Percentiles rank a stretch among this genome's conserved stretches.
Evolutionary conservation across 2,797 vertebrate species (phyloP).

Genomic region (Cichlasoma orientale): DNA sequence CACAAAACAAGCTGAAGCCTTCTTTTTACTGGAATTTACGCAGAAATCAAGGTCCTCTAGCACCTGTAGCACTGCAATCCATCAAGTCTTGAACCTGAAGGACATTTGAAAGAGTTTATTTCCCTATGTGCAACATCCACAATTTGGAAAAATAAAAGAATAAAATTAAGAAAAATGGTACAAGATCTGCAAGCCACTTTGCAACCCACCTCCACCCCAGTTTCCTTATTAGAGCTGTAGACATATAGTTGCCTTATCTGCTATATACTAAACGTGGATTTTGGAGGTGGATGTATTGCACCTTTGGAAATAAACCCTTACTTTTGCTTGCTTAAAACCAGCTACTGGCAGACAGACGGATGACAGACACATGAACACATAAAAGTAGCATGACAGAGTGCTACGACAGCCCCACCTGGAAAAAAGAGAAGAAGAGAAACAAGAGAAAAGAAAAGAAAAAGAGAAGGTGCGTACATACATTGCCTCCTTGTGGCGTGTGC

Average conservation of each 20-base stretch:
- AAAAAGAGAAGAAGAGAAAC: neutral
- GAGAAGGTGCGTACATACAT: constrained; percentile 69
- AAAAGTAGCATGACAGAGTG: constrained; percentile 20
- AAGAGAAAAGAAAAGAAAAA: neutral
- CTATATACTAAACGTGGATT: neutral
- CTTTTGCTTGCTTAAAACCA: neutral
- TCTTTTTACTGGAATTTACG: no score
- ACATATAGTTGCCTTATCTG: neutral
- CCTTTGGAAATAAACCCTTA: constrained; percentile 7
- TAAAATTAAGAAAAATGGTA: no score
- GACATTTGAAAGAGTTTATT: neutral
- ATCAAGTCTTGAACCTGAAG: neutral
- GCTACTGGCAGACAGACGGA: constrained; percentile 13
- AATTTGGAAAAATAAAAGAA: neutral
- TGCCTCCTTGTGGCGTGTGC: constrained; percentile 75
- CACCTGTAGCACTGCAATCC: neutral
- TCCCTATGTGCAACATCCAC: neutral
- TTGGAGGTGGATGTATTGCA: neutral
- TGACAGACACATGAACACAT: constrained; percentile 18
- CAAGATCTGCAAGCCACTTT: neutral
- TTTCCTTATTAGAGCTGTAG: neutral
- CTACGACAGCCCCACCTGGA: neutral
- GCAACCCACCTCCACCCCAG: neutral
- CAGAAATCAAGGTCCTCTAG: neutral
- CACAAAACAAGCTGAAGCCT: neutral